Base-by-base conservation (phyloP, 2,888 invertebrate genomes). In the Mamestra brassicae region DNA sequence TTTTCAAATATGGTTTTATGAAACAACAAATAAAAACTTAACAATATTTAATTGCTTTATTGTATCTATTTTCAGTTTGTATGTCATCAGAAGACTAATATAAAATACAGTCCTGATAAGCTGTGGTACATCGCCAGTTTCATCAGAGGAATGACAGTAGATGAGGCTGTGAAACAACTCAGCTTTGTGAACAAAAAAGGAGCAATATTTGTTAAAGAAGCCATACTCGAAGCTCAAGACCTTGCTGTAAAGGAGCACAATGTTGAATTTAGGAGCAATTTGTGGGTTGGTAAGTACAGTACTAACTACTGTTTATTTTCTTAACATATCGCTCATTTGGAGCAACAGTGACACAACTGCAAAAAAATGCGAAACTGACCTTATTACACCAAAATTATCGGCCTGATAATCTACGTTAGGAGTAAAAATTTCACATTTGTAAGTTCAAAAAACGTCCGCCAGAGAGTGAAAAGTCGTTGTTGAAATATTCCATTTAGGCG, bases 231-330 rank as follows among this genome's bases (percentile, higher is more conserved):
- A 97, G 99, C 99, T 6, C 98, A 98, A 93, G 97, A 98, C 88
- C 93, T 98, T 86, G 99, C 99, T 60, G 98, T 99, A 0, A 97
- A 97, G 85, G 95, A 98, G 58, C 99, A 99, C 89, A 98, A 99
- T 97, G 99, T 99, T 11, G 99, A 99, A 95, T 99, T 97, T 93
- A 98, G 97, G 90, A 99, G 98, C 90, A 99, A 99, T 96, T 96
- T 99, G 77, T 99, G 99, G 99, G 97, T 99, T 95, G 98, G 98
- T 98, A 94, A 96, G 97, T 90, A 68, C 26, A 96, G 97, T 90
- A 68, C 26, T 42, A 17, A 52, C 17, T 17, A 17, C n/a, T 50
- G 13, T 61, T 70, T 55, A 8, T 55, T 34, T 45, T 38, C 26
- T 38, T 26, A 45, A 61, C 10, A 42, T 26, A 26, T 26, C 26